phyloP scores from a whole-genome alignment of 1,140 invertebrate genomes.

The Camponotus floridanus region DNA sequence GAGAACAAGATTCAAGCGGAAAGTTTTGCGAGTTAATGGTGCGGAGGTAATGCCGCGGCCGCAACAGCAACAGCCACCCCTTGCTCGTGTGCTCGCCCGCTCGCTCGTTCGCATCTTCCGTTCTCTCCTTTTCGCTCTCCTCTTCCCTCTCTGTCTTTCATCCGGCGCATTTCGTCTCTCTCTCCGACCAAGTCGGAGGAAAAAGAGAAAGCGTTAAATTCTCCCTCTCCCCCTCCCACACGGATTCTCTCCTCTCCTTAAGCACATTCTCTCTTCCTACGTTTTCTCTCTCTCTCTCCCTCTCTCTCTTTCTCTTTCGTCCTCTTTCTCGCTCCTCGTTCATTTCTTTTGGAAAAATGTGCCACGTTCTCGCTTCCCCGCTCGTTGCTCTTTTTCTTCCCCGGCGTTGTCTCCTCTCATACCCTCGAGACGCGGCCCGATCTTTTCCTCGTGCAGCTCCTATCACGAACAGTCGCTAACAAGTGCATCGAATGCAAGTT shows the following conservation, averaged over 20 bases:
- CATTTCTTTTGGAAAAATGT: slow-evolving; percentile 34
- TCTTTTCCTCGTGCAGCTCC: slow-evolving; percentile 79
- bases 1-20: slow-evolving; percentile 86
- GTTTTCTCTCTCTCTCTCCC: background rate
- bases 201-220: slow-evolving; percentile 51
- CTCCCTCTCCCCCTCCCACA: slow-evolving; percentile 42
- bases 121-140: slow-evolving; percentile 35
- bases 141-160: background rate
- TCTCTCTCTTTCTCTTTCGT: background rate
- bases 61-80: slow-evolving; percentile 84
- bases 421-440: slow-evolving; percentile 56
- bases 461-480: slow-evolving; percentile 80
- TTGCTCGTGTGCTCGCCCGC: slow-evolving; percentile 63
- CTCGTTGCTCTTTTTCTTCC: slow-evolving; percentile 23
- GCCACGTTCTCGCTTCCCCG: slow-evolving; percentile 46
- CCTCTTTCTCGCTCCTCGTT: slow-evolving; percentile 31
- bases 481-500: slow-evolving; percentile 81
- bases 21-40: slow-evolving; percentile 86
- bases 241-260: slow-evolving; percentile 47
- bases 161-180: slow-evolving; percentile 30
- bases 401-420: slow-evolving; percentile 29
- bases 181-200: slow-evolving; percentile 7
- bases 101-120: slow-evolving; percentile 63
- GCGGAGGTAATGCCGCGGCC: slow-evolving; percentile 84
- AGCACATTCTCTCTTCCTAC: slow-evolving; percentile 38